Evolutionary conservation across 2,797 vertebrate genomes (phyloP).

Genomic region (Cyclopterus lumpus): DNA sequence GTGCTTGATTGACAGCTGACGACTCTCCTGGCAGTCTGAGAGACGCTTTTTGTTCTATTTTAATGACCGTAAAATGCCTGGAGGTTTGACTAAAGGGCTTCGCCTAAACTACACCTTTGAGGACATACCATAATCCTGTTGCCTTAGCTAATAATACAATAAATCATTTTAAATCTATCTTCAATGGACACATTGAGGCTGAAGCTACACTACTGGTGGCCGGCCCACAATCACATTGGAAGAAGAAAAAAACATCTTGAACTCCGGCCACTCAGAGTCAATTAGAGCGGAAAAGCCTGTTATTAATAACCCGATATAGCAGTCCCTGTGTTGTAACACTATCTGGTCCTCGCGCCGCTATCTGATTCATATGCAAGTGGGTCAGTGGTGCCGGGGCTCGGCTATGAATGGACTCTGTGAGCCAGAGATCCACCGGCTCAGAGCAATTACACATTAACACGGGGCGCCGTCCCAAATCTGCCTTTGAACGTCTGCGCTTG

Average conservation of each 20-base stretch:
- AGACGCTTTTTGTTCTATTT: slow-evolving; percentile 10
- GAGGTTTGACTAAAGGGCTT: slow-evolving; percentile 8
- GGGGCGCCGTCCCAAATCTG: slow-evolving; percentile 59
- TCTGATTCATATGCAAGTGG: slow-evolving; percentile 83
- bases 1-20: slow-evolving; percentile 42
- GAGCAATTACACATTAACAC: slow-evolving; percentile 73
- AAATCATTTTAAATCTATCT: not conserved
- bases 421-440: slow-evolving; percentile 62
- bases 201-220: slow-evolving; percentile 26
- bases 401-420: slow-evolving; percentile 71
- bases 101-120: not conserved
- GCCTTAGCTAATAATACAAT: not conserved
- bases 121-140: not conserved
- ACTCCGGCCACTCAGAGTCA: slow-evolving; percentile 50
- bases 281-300: slow-evolving; percentile 57
- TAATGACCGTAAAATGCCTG: not conserved
- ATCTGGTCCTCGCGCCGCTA: slow-evolving; percentile 52
- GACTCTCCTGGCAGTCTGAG: slow-evolving; percentile 12
- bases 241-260: slow-evolving; percentile 43
- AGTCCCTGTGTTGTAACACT: slow-evolving; percentile 48
- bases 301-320: slow-evolving; percentile 65
- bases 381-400: slow-evolving; percentile 70
- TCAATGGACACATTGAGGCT: not conserved
- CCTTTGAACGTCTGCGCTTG: slow-evolving; percentile 32
- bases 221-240: slow-evolving; percentile 56